A percentile compares a stretch with the other conserved stretches of the same genome.
These are phyloP conservation scores for Choloepus didactylus DNA, from an alignment of 2,797 vertebrate species.

Conservation along the genomic window DNA sequence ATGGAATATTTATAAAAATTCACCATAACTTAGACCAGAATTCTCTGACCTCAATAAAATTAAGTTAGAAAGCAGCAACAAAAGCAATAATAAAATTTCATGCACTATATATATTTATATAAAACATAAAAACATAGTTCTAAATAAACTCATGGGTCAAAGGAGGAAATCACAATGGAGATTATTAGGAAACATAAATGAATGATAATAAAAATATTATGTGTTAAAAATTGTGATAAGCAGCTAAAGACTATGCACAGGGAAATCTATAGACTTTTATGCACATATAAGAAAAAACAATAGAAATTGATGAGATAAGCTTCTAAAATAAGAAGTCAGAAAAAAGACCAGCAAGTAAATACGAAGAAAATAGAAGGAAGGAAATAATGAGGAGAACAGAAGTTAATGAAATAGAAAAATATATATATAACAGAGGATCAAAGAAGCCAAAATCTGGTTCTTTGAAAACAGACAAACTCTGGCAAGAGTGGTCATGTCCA, in stretches of 20 bases:
- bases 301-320: neutral
- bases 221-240: neutral
- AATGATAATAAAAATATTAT: neutral
- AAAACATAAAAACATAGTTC: slow-evolving; percentile 45
- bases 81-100: slow-evolving; percentile 8
- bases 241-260: neutral
- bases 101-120: neutral
- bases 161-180: neutral
- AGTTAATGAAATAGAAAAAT: slow-evolving; percentile 32
- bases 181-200: neutral
- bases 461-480: slow-evolving; percentile 50
- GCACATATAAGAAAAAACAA: neutral
- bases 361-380: neutral
- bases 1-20: slow-evolving; percentile 5
- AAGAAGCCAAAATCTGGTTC: neutral
- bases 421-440: neutral
- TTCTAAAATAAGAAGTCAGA: neutral
- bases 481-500: neutral
- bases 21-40: neutral
- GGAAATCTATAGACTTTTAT: neutral
- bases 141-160: neutral
- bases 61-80: slow-evolving; percentile 57
- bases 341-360: neutral
- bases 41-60: slow-evolving; percentile 19
- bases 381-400: neutral